These are phyloP conservation scores for Alloscopus bannaensis DNA, from an alignment of 2,888 invertebrate genomes.

Conservation along the genomic window DNA sequence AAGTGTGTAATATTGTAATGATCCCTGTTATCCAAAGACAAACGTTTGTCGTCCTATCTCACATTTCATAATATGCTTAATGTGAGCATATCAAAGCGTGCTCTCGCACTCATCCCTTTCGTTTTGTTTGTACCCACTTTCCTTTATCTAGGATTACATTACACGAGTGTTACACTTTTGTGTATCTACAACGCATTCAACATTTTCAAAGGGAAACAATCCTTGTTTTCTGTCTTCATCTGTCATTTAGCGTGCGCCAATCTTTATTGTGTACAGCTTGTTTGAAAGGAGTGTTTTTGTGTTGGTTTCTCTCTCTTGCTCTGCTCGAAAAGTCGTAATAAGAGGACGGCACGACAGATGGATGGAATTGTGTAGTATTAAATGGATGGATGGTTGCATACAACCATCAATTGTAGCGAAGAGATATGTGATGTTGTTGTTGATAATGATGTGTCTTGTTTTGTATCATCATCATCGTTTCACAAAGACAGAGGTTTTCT, in stretches of 20 bases:
- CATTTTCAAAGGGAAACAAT: not conserved
- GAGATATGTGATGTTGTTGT: conserved; percentile 18
- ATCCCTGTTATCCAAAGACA: too few species aligned
- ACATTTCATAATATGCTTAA: too few species aligned
- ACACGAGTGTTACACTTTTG: too few species aligned
- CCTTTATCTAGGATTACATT: too few species aligned
- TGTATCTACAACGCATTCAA: too few species aligned
- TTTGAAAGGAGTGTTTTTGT: not conserved
- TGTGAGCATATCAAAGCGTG: too few species aligned
- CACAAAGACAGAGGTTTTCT: too few species aligned
- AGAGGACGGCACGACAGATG: conserved; percentile 39
- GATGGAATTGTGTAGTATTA: conserved; percentile 33
- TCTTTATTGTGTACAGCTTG: too few species aligned
- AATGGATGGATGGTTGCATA: conserved; percentile 15
- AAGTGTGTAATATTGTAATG: too few species aligned
- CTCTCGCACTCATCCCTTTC: too few species aligned
- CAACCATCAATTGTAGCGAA: conserved; percentile 30
- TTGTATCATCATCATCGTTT: conserved; percentile 23
- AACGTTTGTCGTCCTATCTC: too few species aligned
- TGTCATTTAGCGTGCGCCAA: conserved; percentile 5
- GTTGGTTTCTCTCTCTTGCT: conserved; percentile 8
- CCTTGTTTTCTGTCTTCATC: not conserved
- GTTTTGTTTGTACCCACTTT: too few species aligned
- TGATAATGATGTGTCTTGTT: conserved; percentile 40
- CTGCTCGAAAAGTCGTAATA: not conserved